phyloP scores from a whole-genome alignment of 2,113 vertebrate genomes.

The Solea senegalensis region DNA sequence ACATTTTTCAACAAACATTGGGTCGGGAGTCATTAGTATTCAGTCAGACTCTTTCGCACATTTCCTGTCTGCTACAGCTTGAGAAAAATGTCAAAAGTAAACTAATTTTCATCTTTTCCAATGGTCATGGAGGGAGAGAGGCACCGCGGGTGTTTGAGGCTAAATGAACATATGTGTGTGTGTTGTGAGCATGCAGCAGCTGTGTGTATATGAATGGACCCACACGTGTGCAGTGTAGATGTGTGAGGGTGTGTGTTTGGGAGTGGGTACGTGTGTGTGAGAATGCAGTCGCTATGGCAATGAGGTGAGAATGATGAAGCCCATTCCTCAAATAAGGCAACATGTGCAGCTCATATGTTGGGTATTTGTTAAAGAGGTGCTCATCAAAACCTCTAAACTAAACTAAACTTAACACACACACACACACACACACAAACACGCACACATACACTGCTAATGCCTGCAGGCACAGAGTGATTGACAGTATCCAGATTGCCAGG shows the following conservation, averaged over 20 bases:
- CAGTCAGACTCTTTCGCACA: slow-evolving; percentile 30
- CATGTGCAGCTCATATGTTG: slow-evolving; percentile 79
- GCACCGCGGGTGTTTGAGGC: slow-evolving; percentile 46
- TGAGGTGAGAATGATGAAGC: slow-evolving; percentile 79
- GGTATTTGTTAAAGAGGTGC: slow-evolving; percentile 66
- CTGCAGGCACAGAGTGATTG: slow-evolving; percentile 68
- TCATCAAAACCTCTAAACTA: slow-evolving; percentile 59
- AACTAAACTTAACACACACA: slow-evolving; percentile 37
- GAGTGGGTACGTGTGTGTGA: slow-evolving; percentile 2
- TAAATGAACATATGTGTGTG: slow-evolving; percentile 16
- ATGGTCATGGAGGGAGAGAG: slow-evolving; percentile 17
- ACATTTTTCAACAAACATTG: slow-evolving; percentile 18
- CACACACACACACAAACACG: slow-evolving; percentile 4
- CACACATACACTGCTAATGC: slow-evolving; percentile 33
- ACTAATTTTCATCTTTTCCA: slow-evolving; percentile 50
- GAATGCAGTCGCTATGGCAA: slow-evolving; percentile 47
- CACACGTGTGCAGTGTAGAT: slow-evolving; percentile 25
- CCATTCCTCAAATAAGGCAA: slow-evolving; percentile 64
- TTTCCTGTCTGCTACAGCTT: slow-evolving; percentile 32
- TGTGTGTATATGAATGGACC: slow-evolving; percentile 30
- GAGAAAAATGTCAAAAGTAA: slow-evolving; percentile 46
- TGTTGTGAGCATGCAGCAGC: slow-evolving; percentile 41
- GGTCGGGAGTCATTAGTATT: slow-evolving; percentile 26
- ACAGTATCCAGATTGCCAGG: slow-evolving; percentile 79
- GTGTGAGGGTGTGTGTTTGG: slow-evolving; percentile 7